Evolutionary conservation across 2,113 vertebrate species (phyloP).

Genomic region (Galeopterus variegatus): DNA sequence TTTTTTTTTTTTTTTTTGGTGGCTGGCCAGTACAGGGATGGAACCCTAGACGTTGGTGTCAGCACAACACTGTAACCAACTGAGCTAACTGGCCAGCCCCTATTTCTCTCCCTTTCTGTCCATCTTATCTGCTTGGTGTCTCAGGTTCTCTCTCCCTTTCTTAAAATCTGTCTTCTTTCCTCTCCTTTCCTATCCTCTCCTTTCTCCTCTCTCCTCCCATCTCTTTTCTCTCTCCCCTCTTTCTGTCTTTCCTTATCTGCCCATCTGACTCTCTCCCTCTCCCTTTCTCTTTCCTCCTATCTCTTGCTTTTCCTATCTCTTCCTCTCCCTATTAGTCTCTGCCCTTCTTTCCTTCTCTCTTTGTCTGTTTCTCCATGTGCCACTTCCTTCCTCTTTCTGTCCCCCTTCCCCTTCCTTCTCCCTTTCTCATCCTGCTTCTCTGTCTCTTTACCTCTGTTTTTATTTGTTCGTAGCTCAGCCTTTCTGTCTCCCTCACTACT

Average conservation of each 20-base stretch:
- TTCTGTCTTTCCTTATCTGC: too few species aligned
- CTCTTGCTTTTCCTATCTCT: too few species aligned
- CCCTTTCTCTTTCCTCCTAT: not conserved
- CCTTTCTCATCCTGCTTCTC: not conserved
- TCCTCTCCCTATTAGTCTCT: not conserved
- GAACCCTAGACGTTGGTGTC: too few species aligned
- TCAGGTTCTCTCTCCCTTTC: not conserved
- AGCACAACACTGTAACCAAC: too few species aligned
- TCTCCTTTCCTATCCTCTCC: not conserved
- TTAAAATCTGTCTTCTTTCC: not conserved
- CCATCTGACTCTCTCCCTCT: too few species aligned
- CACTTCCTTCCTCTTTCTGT: not conserved
- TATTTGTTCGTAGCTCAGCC: not conserved
- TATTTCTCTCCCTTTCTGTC: not conserved
- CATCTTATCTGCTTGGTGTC: not conserved
- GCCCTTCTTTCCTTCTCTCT: not conserved
- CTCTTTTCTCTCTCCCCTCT: not conserved
- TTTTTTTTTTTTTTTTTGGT: too few species aligned
- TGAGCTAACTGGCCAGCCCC: too few species aligned
- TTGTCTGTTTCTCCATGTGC: not conserved
- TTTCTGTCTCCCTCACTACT: not conserved
- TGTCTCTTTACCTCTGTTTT: not conserved
- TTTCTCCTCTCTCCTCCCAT: not conserved
- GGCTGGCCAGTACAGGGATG: too few species aligned
- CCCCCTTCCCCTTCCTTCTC: not conserved